Conservation (phyloP, 2,113 vertebrate species). For the Larimichthys polyactis region DNA sequence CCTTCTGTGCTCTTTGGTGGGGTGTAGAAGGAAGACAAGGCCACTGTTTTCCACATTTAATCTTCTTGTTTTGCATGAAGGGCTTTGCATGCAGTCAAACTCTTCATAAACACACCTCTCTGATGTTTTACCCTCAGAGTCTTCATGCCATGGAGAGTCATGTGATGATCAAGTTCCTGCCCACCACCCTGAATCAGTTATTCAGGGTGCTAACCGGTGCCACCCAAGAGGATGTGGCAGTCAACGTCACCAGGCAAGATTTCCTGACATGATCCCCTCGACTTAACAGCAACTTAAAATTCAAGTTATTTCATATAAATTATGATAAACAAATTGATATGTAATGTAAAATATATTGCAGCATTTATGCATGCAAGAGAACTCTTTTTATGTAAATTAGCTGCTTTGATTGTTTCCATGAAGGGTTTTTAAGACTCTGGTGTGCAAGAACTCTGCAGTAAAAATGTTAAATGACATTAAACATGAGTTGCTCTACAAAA, state of each 20-base stretch:
- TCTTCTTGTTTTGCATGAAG: not conserved
- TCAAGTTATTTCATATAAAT: not conserved
- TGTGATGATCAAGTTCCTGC: conserved; percentile 98
- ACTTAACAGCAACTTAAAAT: not conserved
- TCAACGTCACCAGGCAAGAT: conserved; percentile 95
- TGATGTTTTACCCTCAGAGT: conserved; percentile 82
- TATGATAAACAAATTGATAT: not conserved
- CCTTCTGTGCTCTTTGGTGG: conserved; percentile 1
- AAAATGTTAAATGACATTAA: not conserved
- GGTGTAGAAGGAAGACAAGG: not conserved
- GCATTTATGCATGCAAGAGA: not conserved
- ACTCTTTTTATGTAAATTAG: not conserved
- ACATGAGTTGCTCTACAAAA: not conserved
- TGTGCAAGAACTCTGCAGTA: not conserved
- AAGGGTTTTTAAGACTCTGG: not conserved
- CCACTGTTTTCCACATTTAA: not conserved
- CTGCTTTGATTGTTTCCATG: not conserved
- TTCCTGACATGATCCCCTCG: not conserved
- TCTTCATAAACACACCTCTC: not conserved
- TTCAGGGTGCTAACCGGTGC: conserved; percentile 95
- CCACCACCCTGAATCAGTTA: conserved; percentile 95
- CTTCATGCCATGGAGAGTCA: conserved; percentile 98
- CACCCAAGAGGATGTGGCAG: conserved; percentile 94
- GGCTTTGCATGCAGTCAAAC: not conserved
- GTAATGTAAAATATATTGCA: too few relatives aligned